Evolutionary conservation across 2,113 vertebrate genomes (phyloP), one percentile per base, ranked within the genome.

Genomic region (Onychostoma macrolepis): DNA sequence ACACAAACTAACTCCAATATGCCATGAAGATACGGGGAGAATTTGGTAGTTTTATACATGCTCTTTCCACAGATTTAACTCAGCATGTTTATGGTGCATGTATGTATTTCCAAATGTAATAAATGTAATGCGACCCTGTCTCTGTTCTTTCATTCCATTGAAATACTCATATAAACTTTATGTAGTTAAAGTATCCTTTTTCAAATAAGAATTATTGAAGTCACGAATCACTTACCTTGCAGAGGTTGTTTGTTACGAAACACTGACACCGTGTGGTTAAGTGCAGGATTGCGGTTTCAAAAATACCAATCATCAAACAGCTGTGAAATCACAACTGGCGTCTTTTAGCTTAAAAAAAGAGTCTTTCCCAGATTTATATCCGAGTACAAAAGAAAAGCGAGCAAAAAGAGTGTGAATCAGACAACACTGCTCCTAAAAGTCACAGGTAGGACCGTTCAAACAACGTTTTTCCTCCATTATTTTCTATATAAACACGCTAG

Each of bases 21-120:
- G 77, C 38, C 80, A 75, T 67, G 69, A 28, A 12, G 10, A 74
- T 19, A 38, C 11, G 83, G 69, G 30, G 43, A 38, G 33, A 41
- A n/a, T 53, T 86, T 58, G 38, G 36, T 74, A 30, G 72, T 76
- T 87, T 78, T 83, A 53, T 77, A 76, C 41, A 45, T 43, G 45
- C 15, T 78, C n/a, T 76, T 58, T 87, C 53, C 84, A 85, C 84
- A 74, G 12, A 61, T 76, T 72, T 85, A 85, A 48, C 19, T 79
- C 26, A 0, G 87, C 87, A 88, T 86, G 87, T 50, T 79, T 69
- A 30, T 82, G 56, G 74, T 83, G 87, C 87, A 88, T 86, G 88
- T 79, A 58, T 87, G 81, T 79, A 48, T 84, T 77, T 87, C 58
- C 75, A 72, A 84, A 80, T 75, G 33, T 63, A 89, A 89, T 86